Conservation (phyloP, 2,888 invertebrate genomes). For the Pharmacophagus antenor region DNA sequence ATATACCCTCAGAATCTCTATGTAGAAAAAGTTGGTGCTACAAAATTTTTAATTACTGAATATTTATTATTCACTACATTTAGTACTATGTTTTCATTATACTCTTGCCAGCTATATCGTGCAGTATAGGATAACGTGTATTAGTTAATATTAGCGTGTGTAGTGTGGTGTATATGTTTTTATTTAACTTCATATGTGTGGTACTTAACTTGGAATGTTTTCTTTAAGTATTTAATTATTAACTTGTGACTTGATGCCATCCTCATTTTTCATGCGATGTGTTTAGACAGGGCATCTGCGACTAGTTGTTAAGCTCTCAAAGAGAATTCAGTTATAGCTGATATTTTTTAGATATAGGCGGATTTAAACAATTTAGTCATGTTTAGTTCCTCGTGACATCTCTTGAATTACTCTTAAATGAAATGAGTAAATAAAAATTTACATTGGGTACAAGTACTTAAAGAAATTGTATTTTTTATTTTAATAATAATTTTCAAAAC, state of each 20-base stretch:
- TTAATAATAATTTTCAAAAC: background rate
- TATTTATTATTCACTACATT: no score
- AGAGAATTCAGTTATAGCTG: slow-evolving; percentile 17
- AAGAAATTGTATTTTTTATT: background rate
- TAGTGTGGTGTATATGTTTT: slow-evolving; percentile 1
- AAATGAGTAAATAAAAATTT: background rate
- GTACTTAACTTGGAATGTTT: slow-evolving; percentile 10
- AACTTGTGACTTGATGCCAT: background rate
- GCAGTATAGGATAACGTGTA: background rate
- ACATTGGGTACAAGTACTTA: no score
- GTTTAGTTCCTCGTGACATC: slow-evolving; percentile 12
- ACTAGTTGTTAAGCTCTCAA: slow-evolving; percentile 12
- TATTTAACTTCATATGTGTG: slow-evolving; percentile 6
- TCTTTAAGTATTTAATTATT: background rate
- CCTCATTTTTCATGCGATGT: no score
- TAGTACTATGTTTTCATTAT: background rate
- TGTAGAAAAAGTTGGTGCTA: slow-evolving; percentile 5
- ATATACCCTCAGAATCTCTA: no score
- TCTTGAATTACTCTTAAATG: background rate
- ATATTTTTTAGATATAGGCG: background rate
- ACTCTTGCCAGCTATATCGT: slow-evolving; percentile 9
- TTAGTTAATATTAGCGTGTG: no score
- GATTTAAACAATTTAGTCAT: slow-evolving; percentile 20
- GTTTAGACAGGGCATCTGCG: background rate
- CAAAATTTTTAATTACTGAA: background rate